These are phyloP conservation scores for Eurystomus gularis DNA, from an alignment of 2,113 vertebrate species.

Conservation along the genomic window DNA sequence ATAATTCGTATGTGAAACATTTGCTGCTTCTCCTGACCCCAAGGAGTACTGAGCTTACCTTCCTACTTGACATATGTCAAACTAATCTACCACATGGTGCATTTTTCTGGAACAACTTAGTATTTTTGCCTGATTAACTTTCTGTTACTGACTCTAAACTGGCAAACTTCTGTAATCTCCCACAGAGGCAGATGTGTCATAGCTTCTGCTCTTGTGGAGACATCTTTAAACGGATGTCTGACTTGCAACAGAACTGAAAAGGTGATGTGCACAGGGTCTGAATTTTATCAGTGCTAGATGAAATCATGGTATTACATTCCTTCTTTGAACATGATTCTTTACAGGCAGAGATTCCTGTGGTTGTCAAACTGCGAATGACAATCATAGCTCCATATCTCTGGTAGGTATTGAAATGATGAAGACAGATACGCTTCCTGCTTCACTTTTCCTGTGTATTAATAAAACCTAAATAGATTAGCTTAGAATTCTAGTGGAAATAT, in stretches of 20 bases:
- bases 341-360: background rate
- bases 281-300: background rate
- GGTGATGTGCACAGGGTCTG: background rate
- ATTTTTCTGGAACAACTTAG: background rate
- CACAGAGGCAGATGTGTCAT: background rate
- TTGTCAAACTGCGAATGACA: background rate
- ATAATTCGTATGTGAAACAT: background rate
- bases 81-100: background rate
- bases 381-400: background rate
- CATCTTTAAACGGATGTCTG: background rate
- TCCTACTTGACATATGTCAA: background rate
- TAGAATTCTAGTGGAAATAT: background rate
- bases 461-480: background rate
- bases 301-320: background rate
- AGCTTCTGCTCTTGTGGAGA: background rate
- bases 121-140: background rate
- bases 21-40: background rate
- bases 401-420: background rate
- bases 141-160: background rate
- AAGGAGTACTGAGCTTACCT: background rate
- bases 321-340: background rate
- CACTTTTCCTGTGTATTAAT: background rate
- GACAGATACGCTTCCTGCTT: background rate
- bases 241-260: background rate
- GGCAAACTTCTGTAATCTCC: background rate